A percentile compares a stretch with the other conserved stretches of the same genome.
Evolutionary conservation across 1,140 invertebrate species (phyloP).

Genomic region (Tetramorium simillimum): DNA sequence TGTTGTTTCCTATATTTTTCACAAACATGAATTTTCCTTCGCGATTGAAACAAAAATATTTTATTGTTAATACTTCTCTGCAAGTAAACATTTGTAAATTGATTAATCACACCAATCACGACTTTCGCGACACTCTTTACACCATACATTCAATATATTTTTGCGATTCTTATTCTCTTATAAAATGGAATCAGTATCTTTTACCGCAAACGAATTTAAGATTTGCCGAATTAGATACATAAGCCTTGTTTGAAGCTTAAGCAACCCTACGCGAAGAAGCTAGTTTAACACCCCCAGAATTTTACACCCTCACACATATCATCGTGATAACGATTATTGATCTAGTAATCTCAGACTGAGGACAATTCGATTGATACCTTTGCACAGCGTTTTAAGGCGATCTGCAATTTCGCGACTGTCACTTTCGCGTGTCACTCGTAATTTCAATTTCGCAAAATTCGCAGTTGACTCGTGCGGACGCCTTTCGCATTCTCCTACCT

Average conservation of each 20-base stretch:
- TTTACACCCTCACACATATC: neutral
- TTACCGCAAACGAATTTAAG: neutral
- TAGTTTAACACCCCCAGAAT: neutral
- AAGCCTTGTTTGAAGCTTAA: neutral
- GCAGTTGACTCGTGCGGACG: neutral
- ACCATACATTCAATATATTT: neutral
- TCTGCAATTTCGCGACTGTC: constrained; percentile 5
- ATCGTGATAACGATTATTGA: neutral
- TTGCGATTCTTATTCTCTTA: neutral
- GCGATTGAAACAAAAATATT: neutral
- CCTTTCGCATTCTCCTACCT: constrained; percentile 63
- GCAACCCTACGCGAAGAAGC: neutral
- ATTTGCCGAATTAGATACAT: neutral
- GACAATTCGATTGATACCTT: neutral
- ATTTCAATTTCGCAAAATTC: constrained; percentile 43
- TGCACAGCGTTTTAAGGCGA: neutral
- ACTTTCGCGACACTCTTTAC: neutral
- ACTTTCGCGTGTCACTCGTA: constrained; percentile 33
- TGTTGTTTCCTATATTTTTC: neutral
- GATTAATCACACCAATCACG: neutral
- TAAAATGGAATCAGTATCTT: neutral
- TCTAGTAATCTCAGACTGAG: neutral
- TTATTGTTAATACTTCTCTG: neutral
- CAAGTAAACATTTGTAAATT: neutral
- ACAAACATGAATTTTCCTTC: neutral